A percentile compares a stretch with the other conserved stretches of the same genome.
These are phyloP conservation scores for Hafferia zeledoni DNA, from an alignment of 2,797 vertebrate species.

Conservation along the genomic window DNA sequence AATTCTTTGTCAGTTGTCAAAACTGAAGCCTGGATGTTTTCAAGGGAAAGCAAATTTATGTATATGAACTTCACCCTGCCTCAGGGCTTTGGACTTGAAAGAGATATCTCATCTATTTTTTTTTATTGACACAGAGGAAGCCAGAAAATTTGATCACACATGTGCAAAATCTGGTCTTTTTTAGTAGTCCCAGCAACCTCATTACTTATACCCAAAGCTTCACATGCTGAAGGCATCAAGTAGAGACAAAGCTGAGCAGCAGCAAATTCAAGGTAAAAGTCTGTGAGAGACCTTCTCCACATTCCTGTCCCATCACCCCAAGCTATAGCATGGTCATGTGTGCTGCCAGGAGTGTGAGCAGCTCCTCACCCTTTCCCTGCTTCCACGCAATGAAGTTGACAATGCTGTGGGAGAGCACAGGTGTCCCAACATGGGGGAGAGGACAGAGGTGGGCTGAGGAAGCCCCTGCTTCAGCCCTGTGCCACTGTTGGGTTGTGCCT, in stretches of 20 bases:
- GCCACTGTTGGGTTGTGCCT: not conserved
- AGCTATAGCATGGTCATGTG: no score
- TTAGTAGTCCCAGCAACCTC: not conserved
- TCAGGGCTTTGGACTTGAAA: not conserved
- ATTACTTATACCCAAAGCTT: not conserved
- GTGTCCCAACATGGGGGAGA: not conserved
- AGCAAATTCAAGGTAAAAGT: not conserved
- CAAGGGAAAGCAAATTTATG: not conserved
- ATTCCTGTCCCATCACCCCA: not conserved
- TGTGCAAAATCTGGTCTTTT: not conserved
- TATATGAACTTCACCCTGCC: not conserved
- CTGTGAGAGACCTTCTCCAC: not conserved
- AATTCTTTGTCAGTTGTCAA: not conserved
- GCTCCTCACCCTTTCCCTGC: not conserved
- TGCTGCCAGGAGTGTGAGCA: not conserved
- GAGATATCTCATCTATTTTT: not conserved
- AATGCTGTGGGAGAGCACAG: not conserved
- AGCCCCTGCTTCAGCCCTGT: not conserved
- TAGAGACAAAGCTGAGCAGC: not conserved
- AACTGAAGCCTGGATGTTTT: not conserved
- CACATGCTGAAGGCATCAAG: not conserved
- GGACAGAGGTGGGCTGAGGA: not conserved
- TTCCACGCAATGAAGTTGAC: not conserved
- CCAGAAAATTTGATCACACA: not conserved
- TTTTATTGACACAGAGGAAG: not conserved